Evolutionary conservation across 2,797 vertebrate species (phyloP), one percentile per base, ranked within the genome.

Genomic region (Poecilia wingei): DNA sequence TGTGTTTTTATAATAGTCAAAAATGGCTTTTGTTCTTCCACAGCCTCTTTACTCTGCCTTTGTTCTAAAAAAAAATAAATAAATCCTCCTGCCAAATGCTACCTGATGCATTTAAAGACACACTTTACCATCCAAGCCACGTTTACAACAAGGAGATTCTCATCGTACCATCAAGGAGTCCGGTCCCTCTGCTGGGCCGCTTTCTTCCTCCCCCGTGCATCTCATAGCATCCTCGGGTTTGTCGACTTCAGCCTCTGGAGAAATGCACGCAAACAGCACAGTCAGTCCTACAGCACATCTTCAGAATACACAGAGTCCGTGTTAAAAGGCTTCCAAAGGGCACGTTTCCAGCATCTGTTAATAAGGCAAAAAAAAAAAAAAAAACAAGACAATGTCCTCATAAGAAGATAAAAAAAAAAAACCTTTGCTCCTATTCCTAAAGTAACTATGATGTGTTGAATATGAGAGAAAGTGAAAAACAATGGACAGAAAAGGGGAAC

Each of bases 171-270:
- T 76, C 33, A 86, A 84, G 69, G 74, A 33, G 79, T 84, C 79
- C 0, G 76, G 46, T 86, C 83, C 87, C 73, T 87, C 87, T 72
- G 78, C 55, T 47, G 87, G 61, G 43, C 25, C 75, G 31, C 83
- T 79, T 79, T 87, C 87, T 51, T 91, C 81, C 78, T 89, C 75
- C 47, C 22, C 78, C 43, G 64, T 81, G 81, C 72, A 79, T 55
- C 72, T 82, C 72, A 45, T 72, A 66, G 70, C 31, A 31, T 81
- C 86, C 75, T 84, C 90, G 84, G 86, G 84, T 82, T 77, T 73
- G 82, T 82, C 76, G 71, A 77, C 76, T 76, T 91, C 86, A 76
- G 68, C 66, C 81, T 88, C 92, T 94, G 82, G 79, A 87, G 82
- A 85, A 82, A 90, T 18, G n/a, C 78, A 89, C 43, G 90, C 46